Conservation (phyloP, 53 echinoderm and acorn worm species). For the Stichopus horrens region DNA sequence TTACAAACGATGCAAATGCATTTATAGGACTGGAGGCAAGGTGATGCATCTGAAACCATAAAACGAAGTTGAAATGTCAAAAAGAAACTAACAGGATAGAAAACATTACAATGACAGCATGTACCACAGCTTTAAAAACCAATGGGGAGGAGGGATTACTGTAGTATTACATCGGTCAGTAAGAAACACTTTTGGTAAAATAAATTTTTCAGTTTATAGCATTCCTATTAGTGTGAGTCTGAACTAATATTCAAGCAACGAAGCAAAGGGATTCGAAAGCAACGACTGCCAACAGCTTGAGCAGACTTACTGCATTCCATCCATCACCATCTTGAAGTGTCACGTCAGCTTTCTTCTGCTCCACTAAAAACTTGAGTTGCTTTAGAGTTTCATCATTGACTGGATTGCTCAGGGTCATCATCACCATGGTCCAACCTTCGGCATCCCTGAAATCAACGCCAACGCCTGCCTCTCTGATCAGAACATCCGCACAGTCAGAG, state of each 20-base stretch:
- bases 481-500: slow-evolving; percentile 83
- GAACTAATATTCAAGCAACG: background rate
- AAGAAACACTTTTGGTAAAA: too few relatives aligned
- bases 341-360: slow-evolving; percentile 72
- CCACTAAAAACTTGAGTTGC: slow-evolving; percentile 83
- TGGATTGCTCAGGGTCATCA: slow-evolving; percentile 67
- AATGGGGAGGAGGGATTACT: too few relatives aligned
- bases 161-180: too few relatives aligned
- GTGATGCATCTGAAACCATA: slow-evolving; percentile 22
- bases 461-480: slow-evolving; percentile 73
- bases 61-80: background rate
- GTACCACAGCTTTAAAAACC: too few relatives aligned
- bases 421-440: slow-evolving; percentile 81
- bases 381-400: slow-evolving; percentile 64
- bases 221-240: background rate
- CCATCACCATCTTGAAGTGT: slow-evolving; percentile 75
- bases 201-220: background rate
- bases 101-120: too few relatives aligned
- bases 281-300: background rate
- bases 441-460: slow-evolving; percentile 83
- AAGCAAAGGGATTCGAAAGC: background rate
- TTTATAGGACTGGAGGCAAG: slow-evolving; percentile 22
- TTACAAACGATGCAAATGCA: background rate
- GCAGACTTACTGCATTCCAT: slow-evolving; percentile 87
- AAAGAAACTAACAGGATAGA: background rate